Conservation (phyloP, 2,797 vertebrate genomes). For the Nannoperca australis region DNA sequence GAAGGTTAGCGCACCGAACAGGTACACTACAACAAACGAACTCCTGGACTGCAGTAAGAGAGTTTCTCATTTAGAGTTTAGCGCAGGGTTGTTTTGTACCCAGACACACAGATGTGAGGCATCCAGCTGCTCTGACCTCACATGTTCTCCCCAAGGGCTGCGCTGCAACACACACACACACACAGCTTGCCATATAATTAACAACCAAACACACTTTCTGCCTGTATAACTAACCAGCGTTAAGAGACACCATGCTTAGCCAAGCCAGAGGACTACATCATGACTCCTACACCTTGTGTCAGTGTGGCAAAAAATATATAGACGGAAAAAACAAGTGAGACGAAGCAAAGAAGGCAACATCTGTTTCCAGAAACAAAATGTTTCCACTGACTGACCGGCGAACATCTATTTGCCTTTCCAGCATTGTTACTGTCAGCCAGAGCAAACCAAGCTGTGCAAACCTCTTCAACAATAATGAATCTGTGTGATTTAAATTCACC, state of each 20-base stretch:
- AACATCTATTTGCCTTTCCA: slow-evolving; percentile 31
- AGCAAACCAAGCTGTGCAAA: slow-evolving; percentile 75
- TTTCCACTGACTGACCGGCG: slow-evolving; percentile 42
- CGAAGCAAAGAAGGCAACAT: slow-evolving; percentile 38
- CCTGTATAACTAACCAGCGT: slow-evolving; percentile 71
- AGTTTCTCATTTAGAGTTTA: slow-evolving; percentile 49
- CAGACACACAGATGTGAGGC: slow-evolving; percentile 72
- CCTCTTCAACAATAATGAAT: slow-evolving; percentile 50
- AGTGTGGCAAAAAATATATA: not conserved
- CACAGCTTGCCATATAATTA: slow-evolving; percentile 62
- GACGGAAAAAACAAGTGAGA: not conserved
- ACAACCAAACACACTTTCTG: slow-evolving; percentile 56
- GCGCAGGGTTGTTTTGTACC: slow-evolving; percentile 60
- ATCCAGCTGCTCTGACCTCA: slow-evolving; percentile 77
- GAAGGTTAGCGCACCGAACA: slow-evolving; percentile 33
- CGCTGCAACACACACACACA: slow-evolving; percentile 34
- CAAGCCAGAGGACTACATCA: slow-evolving; percentile 49
- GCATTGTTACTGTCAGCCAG: slow-evolving; percentile 47
- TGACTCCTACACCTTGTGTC: slow-evolving; percentile 40
- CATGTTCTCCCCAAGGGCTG: slow-evolving; percentile 68
- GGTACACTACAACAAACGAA: slow-evolving; percentile 17
- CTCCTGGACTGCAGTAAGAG: not conserved
- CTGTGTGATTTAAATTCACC: slow-evolving; percentile 44
- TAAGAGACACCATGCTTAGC: slow-evolving; percentile 59
- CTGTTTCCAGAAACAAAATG: slow-evolving; percentile 15